Evolutionary conservation across 2,888 invertebrate species (phyloP).

Genomic region (Anagyrus pseudococci): DNA sequence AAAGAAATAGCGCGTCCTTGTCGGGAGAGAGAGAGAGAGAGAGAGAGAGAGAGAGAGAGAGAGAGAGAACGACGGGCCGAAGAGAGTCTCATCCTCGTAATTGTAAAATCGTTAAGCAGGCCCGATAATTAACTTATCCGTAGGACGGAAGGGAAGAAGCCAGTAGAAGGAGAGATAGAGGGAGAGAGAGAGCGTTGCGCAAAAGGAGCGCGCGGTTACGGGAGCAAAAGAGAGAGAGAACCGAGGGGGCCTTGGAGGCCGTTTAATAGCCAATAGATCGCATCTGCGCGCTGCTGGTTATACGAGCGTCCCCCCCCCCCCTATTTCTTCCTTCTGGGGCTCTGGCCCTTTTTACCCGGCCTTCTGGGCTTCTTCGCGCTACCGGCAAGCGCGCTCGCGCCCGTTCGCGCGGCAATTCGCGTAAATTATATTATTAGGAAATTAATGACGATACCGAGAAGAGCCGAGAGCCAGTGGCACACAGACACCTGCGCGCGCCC

Average conservation of each 20-base stretch:
- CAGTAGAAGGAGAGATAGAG: too few species aligned
- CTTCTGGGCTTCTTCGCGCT: neutral
- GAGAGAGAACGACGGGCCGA: neutral
- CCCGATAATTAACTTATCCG: conserved; percentile 55
- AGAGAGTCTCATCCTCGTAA: conserved; percentile 45
- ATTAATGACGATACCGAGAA: conserved; percentile 19
- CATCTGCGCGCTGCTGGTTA: conserved; percentile 46
- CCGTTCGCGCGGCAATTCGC: conserved; percentile 19
- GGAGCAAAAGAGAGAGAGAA: conserved; percentile 38
- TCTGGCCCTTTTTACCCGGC: neutral
- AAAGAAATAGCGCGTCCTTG: neutral
- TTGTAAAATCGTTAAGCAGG: conserved; percentile 54
- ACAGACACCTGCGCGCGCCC: too few species aligned
- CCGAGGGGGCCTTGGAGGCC: conserved; percentile 51
- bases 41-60: neutral
- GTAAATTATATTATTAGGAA: conserved; percentile 34
- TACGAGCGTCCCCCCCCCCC: conserved; percentile 25
- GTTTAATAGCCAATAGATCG: conserved; percentile 55
- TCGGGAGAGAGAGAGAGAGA: neutral
- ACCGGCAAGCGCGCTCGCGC: conserved; percentile 12
- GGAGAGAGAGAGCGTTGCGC: conserved; percentile 43
- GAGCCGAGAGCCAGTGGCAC: too few species aligned
- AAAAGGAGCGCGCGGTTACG: conserved; percentile 38
- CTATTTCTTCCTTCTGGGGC: neutral
- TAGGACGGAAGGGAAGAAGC: conserved; percentile 39